Evolutionary conservation across 1,140 invertebrate genomes (phyloP).

Genomic region (Penaeus japonicus): DNA sequence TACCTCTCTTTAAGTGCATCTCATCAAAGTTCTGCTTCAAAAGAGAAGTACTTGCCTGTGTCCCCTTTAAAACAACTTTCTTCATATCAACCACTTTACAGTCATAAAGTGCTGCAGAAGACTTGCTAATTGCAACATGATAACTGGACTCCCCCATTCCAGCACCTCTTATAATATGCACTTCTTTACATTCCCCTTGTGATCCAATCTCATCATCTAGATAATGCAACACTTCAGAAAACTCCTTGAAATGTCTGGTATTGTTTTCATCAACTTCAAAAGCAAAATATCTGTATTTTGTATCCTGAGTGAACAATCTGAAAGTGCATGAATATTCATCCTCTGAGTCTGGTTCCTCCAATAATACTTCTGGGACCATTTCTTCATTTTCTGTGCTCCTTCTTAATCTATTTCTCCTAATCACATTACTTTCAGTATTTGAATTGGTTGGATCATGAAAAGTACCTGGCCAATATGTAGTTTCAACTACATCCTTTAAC

Average conservation of each 20-base stretch:
- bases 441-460: no score
- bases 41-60: constrained; percentile 14
- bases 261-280: constrained; percentile 4
- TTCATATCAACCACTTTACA: constrained; percentile 39
- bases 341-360: background rate
- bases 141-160: background rate
- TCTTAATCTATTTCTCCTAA: no score
- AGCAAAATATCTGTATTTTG: background rate
- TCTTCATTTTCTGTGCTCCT: no score
- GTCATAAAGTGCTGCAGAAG: constrained; percentile 33
- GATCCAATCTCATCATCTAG: constrained; percentile 11
- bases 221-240: constrained; percentile 15
- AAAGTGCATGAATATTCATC: background rate
- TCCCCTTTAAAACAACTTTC: background rate
- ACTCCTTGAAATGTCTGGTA: background rate
- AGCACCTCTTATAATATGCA: constrained; percentile 4
- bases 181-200: constrained; percentile 22
- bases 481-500: no score
- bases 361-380: background rate
- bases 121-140: constrained; percentile 24
- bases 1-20: background rate
- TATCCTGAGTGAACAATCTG: background rate
- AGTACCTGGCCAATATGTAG: no score
- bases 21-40: background rate
- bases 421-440: no score